Evolutionary conservation across 2,888 invertebrate species (phyloP).

Genomic region (Geotrupes spiniger): DNA sequence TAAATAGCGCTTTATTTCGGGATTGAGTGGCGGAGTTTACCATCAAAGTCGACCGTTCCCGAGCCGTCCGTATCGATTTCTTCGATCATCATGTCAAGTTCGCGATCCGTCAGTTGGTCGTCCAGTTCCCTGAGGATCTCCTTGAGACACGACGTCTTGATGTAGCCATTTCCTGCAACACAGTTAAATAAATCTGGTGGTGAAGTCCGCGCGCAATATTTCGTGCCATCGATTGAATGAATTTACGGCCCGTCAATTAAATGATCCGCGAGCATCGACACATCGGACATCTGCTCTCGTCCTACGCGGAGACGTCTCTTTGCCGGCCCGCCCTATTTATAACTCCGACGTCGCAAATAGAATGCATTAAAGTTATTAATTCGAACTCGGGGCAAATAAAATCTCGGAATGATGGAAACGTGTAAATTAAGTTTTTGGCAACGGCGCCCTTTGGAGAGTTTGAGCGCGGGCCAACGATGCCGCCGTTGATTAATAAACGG

Average conservation of each 20-base stretch:
- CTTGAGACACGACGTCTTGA: conserved; percentile 87
- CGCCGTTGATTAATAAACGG: conserved; percentile 2
- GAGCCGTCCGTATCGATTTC: conserved; percentile 98
- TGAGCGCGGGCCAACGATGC: background rate
- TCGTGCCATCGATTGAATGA: no score
- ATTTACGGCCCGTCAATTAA: no score
- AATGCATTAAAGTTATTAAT: conserved; percentile 6
- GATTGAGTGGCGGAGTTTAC: conserved; percentile 52
- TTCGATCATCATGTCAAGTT: conserved; percentile 95
- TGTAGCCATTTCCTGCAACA: conserved; percentile 80
- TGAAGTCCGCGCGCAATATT: no score
- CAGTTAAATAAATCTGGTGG: no score
- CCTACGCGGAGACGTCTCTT: no score
- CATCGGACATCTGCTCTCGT: no score
- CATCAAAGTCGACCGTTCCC: conserved; percentile 98
- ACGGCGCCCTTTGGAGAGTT: background rate
- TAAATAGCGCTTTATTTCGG: conserved; percentile 16
- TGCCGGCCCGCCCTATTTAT: background rate
- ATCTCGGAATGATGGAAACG: conserved; percentile 8
- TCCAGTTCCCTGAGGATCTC: conserved; percentile 95
- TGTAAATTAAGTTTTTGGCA: conserved; percentile 13
- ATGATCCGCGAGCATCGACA: no score
- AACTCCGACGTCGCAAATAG: background rate
- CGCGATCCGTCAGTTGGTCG: conserved; percentile 91
- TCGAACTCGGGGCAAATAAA: background rate